phyloP scores from a whole-genome alignment of 53 echinoderm and acorn worm species.

The Crossaster papposus region DNA sequence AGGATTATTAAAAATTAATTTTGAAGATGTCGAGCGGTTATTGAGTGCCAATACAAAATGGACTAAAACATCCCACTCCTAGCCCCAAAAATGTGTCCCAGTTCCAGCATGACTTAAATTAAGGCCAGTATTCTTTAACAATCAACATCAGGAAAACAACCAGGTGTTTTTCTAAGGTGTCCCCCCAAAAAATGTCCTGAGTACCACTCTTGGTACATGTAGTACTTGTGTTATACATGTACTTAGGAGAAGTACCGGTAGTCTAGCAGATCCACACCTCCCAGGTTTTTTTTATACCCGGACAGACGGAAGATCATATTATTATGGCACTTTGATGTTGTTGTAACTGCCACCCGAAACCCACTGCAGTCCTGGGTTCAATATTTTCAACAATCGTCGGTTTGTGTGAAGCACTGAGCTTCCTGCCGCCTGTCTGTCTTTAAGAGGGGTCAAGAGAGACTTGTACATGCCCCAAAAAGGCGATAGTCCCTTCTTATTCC shows the following conservation, averaged over 20 bases:
- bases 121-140: too few relatives aligned
- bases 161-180: background rate
- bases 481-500: too few relatives aligned
- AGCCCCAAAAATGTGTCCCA: too few relatives aligned
- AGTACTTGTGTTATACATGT: background rate
- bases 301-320: background rate
- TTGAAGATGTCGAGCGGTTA: too few relatives aligned
- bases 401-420: background rate
- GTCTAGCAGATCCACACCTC: background rate
- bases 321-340: background rate
- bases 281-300: background rate
- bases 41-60: too few relatives aligned
- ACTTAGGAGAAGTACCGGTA: background rate
- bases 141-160: too few relatives aligned
- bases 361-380: background rate
- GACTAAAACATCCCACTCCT: too few relatives aligned
- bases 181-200: background rate
- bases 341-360: background rate
- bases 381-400: background rate
- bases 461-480: background rate
- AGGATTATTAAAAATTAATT: too few relatives aligned
- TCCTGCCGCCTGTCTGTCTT: background rate
- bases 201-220: background rate
- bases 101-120: too few relatives aligned
- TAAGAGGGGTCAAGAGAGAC: slow-evolving; percentile 38